Evolutionary conservation across 1,140 invertebrate species (phyloP), one percentile per base, ranked within the genome.

Genomic region (Gryon sp.): DNA sequence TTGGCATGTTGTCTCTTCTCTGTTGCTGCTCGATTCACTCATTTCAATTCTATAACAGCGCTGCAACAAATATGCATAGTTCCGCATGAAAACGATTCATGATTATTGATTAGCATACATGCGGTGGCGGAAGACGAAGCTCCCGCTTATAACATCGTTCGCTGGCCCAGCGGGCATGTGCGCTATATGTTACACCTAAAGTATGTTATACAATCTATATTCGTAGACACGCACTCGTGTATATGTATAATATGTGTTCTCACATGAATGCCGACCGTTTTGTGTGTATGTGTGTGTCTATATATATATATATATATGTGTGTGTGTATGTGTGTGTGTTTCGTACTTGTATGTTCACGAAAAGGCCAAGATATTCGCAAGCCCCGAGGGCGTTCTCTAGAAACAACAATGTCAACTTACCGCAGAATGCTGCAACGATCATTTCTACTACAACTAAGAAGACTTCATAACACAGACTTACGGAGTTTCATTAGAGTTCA

Each of bases 331-430:
- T n/a, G n/a, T n/a, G n/a, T n/a, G n/a, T n/a, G n/a, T n/a, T n/a
- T 50, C 59, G 70, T 77, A 65, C 73, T 62, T 73, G 45, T 55
- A 63, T 52, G 66, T 78, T 50, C 26, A 50, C 65, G 63, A 55
- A 75, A 48, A 63, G 52, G 76, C 79, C 82, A 86, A 87, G 85
- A 86, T 87, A 87, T 87, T 86, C 82, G 80, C 76, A 76, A 66
- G 68, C 78, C 83, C 84, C 76, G 38, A 41, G 82, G 83, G 75
- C 72, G 79, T 84, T 84, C 83, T 82, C 79, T 7, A 84, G 83
- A 87, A 87, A 88, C 82, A 88, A 88, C 86, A 88, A 86, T 87
- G 86, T 86, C 85, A 87, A 89, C 86, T 85, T 83, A 80, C 80
- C 72, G 68, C 65, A 76, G 57, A 70, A 74, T 55, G 52, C 48